phyloP scores from a whole-genome alignment of 2,797 vertebrate genomes.

The Spinus olivaceus region DNA sequence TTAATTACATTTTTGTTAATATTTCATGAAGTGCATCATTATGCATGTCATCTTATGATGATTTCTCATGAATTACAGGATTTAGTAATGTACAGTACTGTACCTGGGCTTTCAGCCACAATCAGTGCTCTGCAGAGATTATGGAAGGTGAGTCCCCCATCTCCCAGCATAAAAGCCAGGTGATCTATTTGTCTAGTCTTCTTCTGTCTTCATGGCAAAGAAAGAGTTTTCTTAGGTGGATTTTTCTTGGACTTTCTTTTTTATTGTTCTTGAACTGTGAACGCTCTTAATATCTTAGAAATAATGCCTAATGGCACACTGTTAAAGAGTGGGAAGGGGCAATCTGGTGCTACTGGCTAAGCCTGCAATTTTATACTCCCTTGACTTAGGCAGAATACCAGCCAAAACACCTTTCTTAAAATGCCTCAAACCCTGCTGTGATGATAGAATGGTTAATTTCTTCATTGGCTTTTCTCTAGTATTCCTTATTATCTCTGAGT shows the following conservation, averaged over 20 bases:
- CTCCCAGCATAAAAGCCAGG: not conserved
- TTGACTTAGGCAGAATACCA: not conserved
- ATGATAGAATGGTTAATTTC: not conserved
- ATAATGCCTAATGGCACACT: not conserved
- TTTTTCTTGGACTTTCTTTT: not conserved
- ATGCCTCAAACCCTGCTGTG: not conserved
- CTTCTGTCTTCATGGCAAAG: not conserved
- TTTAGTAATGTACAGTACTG: not conserved
- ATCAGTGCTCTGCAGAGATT: not conserved
- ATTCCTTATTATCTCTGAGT: not conserved
- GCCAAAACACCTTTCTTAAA: not conserved
- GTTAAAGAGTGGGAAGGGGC: not conserved
- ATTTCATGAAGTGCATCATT: not conserved
- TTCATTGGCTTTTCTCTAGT: not conserved
- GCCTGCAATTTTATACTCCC: not conserved
- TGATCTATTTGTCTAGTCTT: not conserved
- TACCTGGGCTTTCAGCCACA: not conserved
- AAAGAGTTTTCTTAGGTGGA: not conserved
- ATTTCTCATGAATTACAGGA: not conserved
- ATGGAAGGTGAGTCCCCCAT: rapidly evolving
- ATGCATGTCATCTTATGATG: not conserved
- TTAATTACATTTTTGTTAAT: not conserved
- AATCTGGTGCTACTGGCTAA: not conserved
- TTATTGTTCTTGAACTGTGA: not conserved
- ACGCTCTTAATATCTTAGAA: not conserved